Base-by-base conservation (phyloP, 2,113 vertebrate genomes). In the Cyanoderma ruficeps region DNA sequence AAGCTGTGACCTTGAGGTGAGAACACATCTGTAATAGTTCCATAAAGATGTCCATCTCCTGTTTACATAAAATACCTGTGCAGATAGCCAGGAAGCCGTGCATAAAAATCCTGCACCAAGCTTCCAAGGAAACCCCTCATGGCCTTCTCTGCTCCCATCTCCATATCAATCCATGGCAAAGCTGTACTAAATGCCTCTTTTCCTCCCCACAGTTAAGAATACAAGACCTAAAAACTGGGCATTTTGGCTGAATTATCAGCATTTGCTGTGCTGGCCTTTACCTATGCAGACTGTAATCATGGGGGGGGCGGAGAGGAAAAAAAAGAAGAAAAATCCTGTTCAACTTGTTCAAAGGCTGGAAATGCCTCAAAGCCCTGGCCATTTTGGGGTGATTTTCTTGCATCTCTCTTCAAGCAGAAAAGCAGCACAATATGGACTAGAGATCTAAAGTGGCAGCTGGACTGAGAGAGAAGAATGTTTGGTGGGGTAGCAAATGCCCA, bases 101-200 rank as follows among this genome's bases (percentile, higher is more conserved):
- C 85, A 85, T 64, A 85, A 83, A 85, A 94, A 85, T 83, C 63
- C 87, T 93, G 84, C 93, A 56, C 60, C 83, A 89, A 64, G 57
- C 49, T 71, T 65, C 78, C 8, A 39, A 87, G 49, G 35, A 94
- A 78, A 33, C 11, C 69, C 20, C 0, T 41, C 49, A 30, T 19
- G 46, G 46, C 22, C 16, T 67, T 30, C 39, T 74, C 52, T 37
- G 47, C 52, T 85, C 17, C 70, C 27, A 6, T 8, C 42, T 49
- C 77, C 2, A 1, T 10, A 53, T 37, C 69, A 71, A 52, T 31
- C 60, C 50, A 19, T 53, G 15, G 31, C 69, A 85, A 80, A 88
- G 49, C 71, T 59, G 22, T 17, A 33, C 28, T 22, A 53, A 85
- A 68, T 9, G 23, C 57, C 42, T 49, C 14, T 52, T 69, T 87